Conservation (phyloP, 2,113 vertebrate species). For the Sylvicapra grimmia region DNA sequence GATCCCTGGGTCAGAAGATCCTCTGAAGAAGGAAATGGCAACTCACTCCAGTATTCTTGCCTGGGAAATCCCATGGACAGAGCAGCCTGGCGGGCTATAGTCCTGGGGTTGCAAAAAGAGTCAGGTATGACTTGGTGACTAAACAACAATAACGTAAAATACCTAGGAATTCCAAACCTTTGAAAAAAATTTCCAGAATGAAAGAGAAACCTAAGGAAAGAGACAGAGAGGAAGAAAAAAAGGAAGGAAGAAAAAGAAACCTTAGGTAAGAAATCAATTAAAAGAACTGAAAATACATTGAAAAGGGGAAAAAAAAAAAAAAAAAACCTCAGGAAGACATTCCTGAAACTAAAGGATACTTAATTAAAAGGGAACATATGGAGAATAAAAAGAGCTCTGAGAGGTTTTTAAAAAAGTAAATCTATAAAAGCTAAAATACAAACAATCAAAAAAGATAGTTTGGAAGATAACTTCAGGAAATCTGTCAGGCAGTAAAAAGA, state of each 20-base stretch:
- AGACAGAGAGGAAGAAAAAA: neutral
- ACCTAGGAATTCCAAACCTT: neutral
- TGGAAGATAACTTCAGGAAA: neutral
- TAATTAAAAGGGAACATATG: neutral
- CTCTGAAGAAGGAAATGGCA: neutral
- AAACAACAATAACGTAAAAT: neutral
- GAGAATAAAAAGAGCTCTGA: neutral
- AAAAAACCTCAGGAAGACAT: neutral
- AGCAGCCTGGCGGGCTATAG: neutral
- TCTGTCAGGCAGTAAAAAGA: no score
- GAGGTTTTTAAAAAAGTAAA: neutral
- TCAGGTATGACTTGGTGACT: neutral
- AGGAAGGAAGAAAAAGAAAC: neutral
- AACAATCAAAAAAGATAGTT: neutral
- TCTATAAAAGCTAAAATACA: neutral
- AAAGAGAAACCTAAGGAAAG: neutral
- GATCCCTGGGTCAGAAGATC: neutral
- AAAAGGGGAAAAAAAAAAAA: neutral
- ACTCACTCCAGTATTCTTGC: neutral
- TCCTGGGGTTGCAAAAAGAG: neutral
- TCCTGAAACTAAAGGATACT: constrained; percentile 3
- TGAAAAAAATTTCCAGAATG: neutral
- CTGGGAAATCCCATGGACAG: neutral
- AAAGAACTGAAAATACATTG: neutral
- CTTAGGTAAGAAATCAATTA: neutral